Conservation (phyloP, 2,888 invertebrate species). For the Loripinus fragilis region DNA sequence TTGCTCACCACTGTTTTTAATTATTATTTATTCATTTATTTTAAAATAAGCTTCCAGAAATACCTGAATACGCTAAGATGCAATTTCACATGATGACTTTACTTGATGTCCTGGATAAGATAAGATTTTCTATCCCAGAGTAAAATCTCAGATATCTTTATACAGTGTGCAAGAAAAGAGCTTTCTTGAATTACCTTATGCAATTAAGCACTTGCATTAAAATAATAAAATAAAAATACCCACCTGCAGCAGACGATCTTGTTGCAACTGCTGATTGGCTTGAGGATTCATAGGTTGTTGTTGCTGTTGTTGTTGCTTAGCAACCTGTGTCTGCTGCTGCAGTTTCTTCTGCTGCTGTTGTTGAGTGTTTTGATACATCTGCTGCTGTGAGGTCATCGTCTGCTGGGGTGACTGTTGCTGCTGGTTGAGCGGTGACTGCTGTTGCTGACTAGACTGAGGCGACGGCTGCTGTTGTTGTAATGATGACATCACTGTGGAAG, state of each 20-base stretch:
- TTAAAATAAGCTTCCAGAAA: too few species aligned
- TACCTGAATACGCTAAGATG: too few species aligned
- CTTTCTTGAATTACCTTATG: too few species aligned
- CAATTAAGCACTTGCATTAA: too few species aligned
- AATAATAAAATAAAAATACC: too few species aligned
- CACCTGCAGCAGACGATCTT: constrained; percentile 27
- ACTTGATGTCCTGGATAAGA: too few species aligned
- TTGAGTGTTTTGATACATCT: constrained; percentile 7
- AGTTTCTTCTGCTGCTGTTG: constrained; percentile 35
- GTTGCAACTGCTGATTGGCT: constrained; percentile 49
- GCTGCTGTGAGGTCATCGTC: constrained; percentile 25
- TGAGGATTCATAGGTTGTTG: constrained; percentile 48
- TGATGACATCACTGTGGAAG: constrained; percentile 34
- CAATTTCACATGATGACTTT: too few species aligned
- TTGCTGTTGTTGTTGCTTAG: constrained; percentile 39
- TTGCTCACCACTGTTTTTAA: too few species aligned
- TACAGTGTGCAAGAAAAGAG: too few species aligned
- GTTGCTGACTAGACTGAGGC: constrained; percentile 41
- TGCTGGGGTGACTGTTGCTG: constrained; percentile 32
- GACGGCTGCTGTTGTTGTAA: constrained; percentile 37
- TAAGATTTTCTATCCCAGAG: too few species aligned
- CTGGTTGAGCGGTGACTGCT: not conserved
- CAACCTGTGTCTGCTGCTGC: not conserved
- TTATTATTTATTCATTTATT: too few species aligned
- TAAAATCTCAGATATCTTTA: too few species aligned